Percentiles rank a stretch among this genome's conserved stretches.
These are phyloP conservation scores for Leucoraja erinaceus DNA, from an alignment of 2,113 vertebrate species.

Conservation along the genomic window DNA sequence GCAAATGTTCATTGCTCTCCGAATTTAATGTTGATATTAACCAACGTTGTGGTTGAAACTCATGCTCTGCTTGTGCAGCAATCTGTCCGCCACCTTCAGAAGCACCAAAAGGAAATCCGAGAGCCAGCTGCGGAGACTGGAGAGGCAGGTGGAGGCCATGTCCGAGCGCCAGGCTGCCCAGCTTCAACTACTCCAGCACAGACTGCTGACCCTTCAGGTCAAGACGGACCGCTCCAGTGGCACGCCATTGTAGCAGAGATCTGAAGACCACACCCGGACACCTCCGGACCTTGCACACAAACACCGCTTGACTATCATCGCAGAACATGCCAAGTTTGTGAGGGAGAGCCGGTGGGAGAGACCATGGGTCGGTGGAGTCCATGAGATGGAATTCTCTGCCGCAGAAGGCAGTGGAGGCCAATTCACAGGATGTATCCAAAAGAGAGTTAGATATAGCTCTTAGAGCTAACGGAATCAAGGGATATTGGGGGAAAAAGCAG, in stretches of 20 bases:
- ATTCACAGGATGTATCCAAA: no score
- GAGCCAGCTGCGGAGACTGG: constrained; percentile 65
- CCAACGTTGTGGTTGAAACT: background rate
- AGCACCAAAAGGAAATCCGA: constrained; percentile 69
- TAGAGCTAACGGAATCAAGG: no score
- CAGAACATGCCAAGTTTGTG: background rate
- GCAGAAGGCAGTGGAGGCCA: no score
- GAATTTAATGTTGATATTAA: background rate
- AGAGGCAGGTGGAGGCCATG: constrained; percentile 60
- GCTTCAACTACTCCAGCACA: constrained; percentile 47
- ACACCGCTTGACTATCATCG: background rate
- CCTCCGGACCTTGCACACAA: background rate
- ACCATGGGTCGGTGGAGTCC: no score
- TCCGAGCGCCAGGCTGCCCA: constrained; percentile 56
- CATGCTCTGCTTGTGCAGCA: constrained; percentile 50
- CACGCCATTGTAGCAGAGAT: background rate
- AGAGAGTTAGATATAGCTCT: no score
- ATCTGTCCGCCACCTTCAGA: constrained; percentile 63
- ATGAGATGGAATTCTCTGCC: no score
- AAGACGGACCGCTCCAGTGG: constrained; percentile 42
- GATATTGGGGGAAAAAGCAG: no score
- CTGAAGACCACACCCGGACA: background rate
- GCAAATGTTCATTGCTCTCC: background rate
- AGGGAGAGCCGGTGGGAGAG: no score
- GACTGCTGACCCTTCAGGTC: constrained; percentile 50